phyloP scores from a whole-genome alignment of 2,113 vertebrate species.

The Apus apus region DNA sequence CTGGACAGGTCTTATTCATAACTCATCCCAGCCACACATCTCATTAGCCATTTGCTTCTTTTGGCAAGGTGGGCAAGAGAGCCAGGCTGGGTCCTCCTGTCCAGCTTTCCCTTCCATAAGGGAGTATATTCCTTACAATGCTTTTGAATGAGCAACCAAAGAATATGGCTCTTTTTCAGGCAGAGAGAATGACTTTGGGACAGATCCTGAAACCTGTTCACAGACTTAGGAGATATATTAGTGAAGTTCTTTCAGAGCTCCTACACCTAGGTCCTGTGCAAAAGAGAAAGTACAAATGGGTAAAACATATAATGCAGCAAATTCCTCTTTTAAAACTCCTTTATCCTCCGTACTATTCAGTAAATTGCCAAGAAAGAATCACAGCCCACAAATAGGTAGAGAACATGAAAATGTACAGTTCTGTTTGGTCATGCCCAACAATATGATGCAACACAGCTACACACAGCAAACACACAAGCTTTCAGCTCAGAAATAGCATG shows the following conservation, averaged over 20 bases:
- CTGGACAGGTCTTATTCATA: not conserved
- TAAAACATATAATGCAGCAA: not conserved
- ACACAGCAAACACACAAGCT: not conserved
- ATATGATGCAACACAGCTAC: not conserved
- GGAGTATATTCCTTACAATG: not conserved
- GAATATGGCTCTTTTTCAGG: not conserved
- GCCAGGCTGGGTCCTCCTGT: not conserved
- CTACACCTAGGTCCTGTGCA: not conserved
- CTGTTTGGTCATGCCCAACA: not conserved
- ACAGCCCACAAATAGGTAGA: not conserved
- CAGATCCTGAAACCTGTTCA: not conserved
- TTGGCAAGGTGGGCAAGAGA: not conserved
- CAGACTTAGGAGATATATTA: not conserved
- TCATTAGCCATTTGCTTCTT: not conserved
- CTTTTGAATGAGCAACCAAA: not conserved
- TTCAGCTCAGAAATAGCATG: not conserved
- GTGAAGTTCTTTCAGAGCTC: not conserved
- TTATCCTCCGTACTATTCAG: not conserved
- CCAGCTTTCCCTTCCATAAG: not conserved
- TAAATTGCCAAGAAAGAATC: slow-evolving; percentile 25
- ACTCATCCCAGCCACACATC: not conserved
- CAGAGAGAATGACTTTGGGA: not conserved
- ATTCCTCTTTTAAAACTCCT: not conserved
- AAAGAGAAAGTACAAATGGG: not conserved
- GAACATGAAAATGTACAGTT: not conserved